Base-by-base conservation (phyloP, 2,113 vertebrate genomes). In the Tapirus terrestris region DNA sequence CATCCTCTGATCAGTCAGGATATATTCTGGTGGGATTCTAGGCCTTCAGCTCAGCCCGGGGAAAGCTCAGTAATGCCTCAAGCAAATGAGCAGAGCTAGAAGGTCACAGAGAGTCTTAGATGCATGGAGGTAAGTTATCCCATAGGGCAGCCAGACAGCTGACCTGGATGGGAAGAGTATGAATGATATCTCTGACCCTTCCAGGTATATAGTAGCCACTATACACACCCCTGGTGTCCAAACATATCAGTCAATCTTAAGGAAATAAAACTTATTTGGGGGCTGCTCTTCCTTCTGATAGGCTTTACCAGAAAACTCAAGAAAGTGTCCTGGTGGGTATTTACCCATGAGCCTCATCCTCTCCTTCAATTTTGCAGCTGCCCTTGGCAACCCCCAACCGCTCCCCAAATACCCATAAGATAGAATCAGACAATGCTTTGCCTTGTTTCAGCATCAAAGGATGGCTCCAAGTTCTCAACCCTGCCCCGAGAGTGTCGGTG, bases 381-480 rank as follows among this genome's bases (percentile, higher is more conserved):
- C 2, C n/a, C 33, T 80, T 58, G 48, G 61, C 31, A 70, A 89
- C 3, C 21, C 63, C 4, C 25, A 77, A 48, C 39, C 80, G 31
- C 84, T 98, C 98, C 36, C 97, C 4, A 4, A 98, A 98, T 70
- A 97, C 98, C 0, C 97, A 73, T 68, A 86, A 95, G 82, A 82
- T 3, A 87, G n/a, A 77, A 36, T 99, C 98, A 99, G 75, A 99
- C 98, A 0, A 99, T 85, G 89, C 98, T 99, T 98, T 99, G 99
- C 56, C 97, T 98, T 68, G 98, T 98, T 0, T 98, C 98, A 0
- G 93, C 96, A 83, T 99, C 98, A 1, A 81, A 23, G 12, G 90
- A 98, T 18, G 70, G 96, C 96, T 98, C 98, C 33, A 33, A 98
- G 96, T 36, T 72, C 63, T 97, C 89, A 17, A 29, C 48, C 27